Evolutionary conservation across 2,113 vertebrate species (phyloP).

Genomic region (Nycticorax nycticorax): DNA sequence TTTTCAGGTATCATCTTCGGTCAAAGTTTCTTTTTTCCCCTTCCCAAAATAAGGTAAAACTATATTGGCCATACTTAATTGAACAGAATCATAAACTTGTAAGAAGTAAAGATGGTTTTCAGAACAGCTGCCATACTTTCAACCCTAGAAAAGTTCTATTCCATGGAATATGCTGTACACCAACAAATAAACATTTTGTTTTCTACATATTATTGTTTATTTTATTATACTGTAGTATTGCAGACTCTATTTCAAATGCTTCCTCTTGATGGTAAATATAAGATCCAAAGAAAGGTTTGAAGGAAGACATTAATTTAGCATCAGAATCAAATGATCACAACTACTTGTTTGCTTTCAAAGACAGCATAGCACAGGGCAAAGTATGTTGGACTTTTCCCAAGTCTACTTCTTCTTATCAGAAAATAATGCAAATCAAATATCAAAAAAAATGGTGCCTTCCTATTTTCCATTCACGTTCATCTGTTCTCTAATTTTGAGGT

Average conservation of each 20-base stretch:
- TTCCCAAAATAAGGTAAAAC: background rate
- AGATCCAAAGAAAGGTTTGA: background rate
- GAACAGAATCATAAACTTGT: background rate
- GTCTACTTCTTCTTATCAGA: background rate
- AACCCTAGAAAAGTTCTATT: background rate
- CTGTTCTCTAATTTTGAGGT: background rate
- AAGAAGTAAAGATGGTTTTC: background rate
- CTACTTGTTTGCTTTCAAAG: background rate
- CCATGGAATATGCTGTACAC: accelerated
- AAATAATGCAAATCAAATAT: background rate
- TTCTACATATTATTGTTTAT: background rate
- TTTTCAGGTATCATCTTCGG: background rate
- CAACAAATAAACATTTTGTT: background rate
- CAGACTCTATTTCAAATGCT: background rate
- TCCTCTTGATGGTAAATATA: background rate
- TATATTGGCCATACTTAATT: background rate
- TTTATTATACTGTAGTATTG: background rate
- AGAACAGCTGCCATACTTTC: background rate
- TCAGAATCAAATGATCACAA: background rate
- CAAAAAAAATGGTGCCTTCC: accelerated
- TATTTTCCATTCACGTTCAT: background rate
- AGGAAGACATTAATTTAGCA: background rate
- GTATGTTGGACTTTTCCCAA: background rate
- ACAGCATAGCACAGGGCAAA: background rate
- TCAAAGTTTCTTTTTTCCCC: background rate